Evolutionary conservation across 2,797 vertebrate genomes (phyloP), one percentile per base, ranked within the genome.

Genomic region (Philypnodon macrostomus): DNA sequence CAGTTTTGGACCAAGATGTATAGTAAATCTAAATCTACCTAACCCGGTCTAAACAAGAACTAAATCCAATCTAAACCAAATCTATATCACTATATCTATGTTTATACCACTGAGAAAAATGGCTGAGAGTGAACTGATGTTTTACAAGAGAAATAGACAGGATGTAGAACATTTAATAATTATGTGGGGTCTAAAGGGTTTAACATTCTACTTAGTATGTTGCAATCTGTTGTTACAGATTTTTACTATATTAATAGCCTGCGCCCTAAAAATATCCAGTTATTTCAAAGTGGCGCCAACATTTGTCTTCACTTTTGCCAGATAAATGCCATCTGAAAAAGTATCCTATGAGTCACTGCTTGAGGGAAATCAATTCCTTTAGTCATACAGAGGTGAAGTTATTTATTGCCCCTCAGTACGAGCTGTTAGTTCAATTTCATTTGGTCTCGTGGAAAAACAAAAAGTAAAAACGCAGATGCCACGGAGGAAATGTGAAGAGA

Each of bases 381-480:
- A 93, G 90, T 90, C 85, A 87, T 81, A 91, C 79, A 63, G 77
- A 88, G 87, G 81, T 64, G 45, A 77, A 77, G 82, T 93, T 93
- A 94, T 95, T 94, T 94, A 95, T 92, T 90, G 90, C 87, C 87
- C 91, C 90, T 92, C 92, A 93, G 85, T 82, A 81, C 70, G 87
- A 77, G 79, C 84, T 87, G 85, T 90, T 91, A 87, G 84, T 88
- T 91, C 88, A 91, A 92, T 93, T 94, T 92, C 89, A 92, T 89
- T 89, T 71, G 80, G 82, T 6, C 58, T 47, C 34, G 60, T 46
- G 44, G 70, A 67, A 63, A 69, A 75, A 47, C 67, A 65, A 44
- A 53, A 55, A n/a, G n/a, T n/a, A n/a, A n/a, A 57, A 52, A 53
- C 12, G 18, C 10, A 27, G 21, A 27, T 26, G 1, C 42, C 35